Evolutionary conservation across 2,113 vertebrate genomes (phyloP), one percentile per base, ranked within the genome.

Genomic region (Phalacrocorax carbo): DNA sequence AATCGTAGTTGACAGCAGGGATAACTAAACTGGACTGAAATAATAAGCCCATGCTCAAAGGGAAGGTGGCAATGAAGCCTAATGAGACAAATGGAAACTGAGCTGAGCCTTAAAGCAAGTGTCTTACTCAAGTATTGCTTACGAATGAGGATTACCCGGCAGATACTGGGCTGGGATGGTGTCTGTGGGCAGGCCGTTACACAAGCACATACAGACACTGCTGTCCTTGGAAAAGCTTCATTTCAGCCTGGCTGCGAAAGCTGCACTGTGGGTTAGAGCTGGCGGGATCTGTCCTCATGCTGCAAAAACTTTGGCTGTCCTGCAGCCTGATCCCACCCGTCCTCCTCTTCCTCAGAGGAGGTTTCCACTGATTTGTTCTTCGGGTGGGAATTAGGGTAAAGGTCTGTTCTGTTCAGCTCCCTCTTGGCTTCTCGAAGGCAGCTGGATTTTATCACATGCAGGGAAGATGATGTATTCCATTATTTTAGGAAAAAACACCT

Each of bases 1-100:
- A 86, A 93, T 79, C 2, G 3, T 30, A 42, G 73, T 13, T 91
- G 95, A 71, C 93, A 78, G 69, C 9, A 3, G 73, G 65, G 70
- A 64, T 52, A 84, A 60, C 94, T 64, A 77, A 94, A 84, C 34
- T 84, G 64, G 93, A 38, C 77, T 87, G 86, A 79, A 93, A 91
- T 89, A 78, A 82, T 81, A 83, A 95, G 58, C 77, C 23, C 6
- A 57, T 5, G 21, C 86, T 88, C 71, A 51, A 81, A 90, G 88
- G 68, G 83, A 73, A 81, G 76, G 86, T 94, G 94, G 46, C 68
- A 83, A 0, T 29, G 75, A 44, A 95, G 65, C 87, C 70, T 87
- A 55, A 91, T 58, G 89, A 89, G 84, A 14, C 60, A 70, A 81
- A 86, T 72, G 81, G 69, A 86, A 82, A 68, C 34, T 4, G 76